A percentile compares a stretch with the other conserved stretches of the same genome.
phyloP scores from a whole-genome alignment of 2,113 vertebrate genomes.

The Myotis davidii region DNA sequence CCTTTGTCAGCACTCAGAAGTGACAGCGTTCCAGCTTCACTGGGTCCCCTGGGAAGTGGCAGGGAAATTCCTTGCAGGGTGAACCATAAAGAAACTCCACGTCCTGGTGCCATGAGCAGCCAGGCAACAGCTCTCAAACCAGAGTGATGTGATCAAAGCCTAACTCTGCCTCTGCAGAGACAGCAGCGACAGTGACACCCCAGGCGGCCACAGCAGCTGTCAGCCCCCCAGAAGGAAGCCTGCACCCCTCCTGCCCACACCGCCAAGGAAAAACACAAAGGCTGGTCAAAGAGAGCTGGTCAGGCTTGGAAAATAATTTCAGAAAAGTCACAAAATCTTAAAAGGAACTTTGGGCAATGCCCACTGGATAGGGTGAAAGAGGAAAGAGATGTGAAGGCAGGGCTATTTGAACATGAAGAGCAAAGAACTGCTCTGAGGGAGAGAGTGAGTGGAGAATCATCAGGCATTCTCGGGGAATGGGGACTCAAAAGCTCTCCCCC shows the following conservation, averaged over 20 bases:
- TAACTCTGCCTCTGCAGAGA: background rate
- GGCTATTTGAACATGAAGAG: background rate
- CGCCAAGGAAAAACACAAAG: background rate
- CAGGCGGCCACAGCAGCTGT: background rate
- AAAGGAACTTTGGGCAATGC: background rate
- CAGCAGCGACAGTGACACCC: rapidly evolving
- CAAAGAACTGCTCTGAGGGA: too few relatives aligned
- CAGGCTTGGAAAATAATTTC: background rate
- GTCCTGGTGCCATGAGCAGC: background rate
- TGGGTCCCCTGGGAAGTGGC: background rate
- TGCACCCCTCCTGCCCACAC: background rate
- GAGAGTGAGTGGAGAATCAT: too few relatives aligned
- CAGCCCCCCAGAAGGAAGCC: background rate
- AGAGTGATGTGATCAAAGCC: background rate
- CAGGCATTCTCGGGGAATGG: too few relatives aligned
- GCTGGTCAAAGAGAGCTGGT: background rate
- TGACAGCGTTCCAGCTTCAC: background rate
- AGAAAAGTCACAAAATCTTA: conserved; percentile 24
- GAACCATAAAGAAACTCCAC: background rate
- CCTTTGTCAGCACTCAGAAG: background rate
- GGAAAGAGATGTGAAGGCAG: background rate
- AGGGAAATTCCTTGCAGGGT: background rate
- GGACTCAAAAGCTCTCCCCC: too few relatives aligned
- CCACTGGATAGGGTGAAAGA: background rate
- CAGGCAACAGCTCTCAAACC: background rate